phyloP scores from a whole-genome alignment of 1,140 invertebrate genomes.

The Bombus haemorrhoidalis region DNA sequence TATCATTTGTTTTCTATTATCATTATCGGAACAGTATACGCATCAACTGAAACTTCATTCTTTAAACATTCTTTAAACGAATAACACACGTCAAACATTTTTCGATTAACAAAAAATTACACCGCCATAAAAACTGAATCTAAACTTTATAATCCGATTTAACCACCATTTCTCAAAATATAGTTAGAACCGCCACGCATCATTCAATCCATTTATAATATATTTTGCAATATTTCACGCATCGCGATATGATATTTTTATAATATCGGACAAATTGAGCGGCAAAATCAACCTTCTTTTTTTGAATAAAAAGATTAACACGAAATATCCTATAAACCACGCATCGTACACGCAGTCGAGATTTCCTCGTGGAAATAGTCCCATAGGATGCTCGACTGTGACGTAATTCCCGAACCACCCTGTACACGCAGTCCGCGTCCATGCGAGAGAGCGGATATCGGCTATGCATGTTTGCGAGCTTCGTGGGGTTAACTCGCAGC shows the following conservation, averaged over 20 bases:
- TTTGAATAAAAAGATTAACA: not conserved
- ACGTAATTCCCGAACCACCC: no score
- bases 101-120: not conserved
- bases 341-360: not conserved
- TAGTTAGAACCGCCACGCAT: no score
- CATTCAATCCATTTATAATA: not conserved
- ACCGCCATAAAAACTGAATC: not conserved
- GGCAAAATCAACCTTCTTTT: not conserved
- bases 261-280: not conserved
- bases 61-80: not conserved
- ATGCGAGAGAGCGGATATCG: slow-evolving; percentile 20
- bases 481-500: slow-evolving; percentile 23
- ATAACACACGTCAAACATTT: not conserved
- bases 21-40: not conserved
- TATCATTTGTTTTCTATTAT: not conserved
- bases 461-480: not conserved
- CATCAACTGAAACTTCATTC: not conserved
- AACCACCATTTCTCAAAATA: not conserved
- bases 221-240: not conserved
- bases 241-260: not conserved
- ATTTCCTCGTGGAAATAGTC: slow-evolving; percentile 3
- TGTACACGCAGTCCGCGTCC: not conserved
- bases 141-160: not conserved
- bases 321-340: not conserved
- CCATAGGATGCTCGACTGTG: not conserved